Evolutionary conservation across 1,140 invertebrate species (phyloP).

Genomic region (Drosophila nannoptera): DNA sequence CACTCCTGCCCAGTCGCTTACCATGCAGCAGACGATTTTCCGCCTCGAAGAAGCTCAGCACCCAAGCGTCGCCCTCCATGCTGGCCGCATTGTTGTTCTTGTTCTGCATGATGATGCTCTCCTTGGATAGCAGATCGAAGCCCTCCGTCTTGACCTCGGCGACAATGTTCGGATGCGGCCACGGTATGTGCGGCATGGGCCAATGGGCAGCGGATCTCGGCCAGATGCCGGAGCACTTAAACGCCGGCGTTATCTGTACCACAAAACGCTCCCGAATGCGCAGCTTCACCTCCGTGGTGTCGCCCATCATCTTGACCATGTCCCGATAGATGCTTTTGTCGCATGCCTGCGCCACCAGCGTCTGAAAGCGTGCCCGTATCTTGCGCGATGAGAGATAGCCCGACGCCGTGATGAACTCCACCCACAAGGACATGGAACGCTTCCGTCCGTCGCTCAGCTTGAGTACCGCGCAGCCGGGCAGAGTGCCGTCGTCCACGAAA

Average conservation of each 20-base stretch:
- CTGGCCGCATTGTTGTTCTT: conserved; percentile 86
- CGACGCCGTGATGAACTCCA: conserved; percentile 97
- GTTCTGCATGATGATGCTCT: conserved; percentile 87
- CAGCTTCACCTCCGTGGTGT: conserved; percentile 93
- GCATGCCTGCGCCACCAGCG: conserved; percentile 94
- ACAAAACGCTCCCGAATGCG: conserved; percentile 94
- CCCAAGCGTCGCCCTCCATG: conserved; percentile 97
- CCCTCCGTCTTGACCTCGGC: conserved; percentile 96
- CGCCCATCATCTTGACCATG: conserved; percentile 95
- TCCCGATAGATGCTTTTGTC: conserved; percentile 96
- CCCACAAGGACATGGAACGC: conserved; percentile 97
- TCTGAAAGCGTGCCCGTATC: conserved; percentile 95
- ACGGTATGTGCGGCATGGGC: conserved; percentile 92
- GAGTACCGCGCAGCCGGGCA: conserved; percentile 97
- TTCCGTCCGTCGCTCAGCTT: conserved; percentile 97
- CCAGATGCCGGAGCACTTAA: conserved; percentile 97
- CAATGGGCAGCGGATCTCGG: conserved; percentile 95
- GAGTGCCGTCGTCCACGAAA: conserved; percentile 96
- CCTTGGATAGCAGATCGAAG: conserved; percentile 94
- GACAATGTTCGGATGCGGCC: conserved; percentile 93
- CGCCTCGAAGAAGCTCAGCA: conserved; percentile 92
- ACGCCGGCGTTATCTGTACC: conserved; percentile 95
- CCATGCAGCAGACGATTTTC: conserved; percentile 91
- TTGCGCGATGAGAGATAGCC: conserved; percentile 96
- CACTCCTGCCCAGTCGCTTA: conserved; percentile 57